phyloP scores from a whole-genome alignment of 2,113 vertebrate species.

The Nothobranchius furzeri region DNA sequence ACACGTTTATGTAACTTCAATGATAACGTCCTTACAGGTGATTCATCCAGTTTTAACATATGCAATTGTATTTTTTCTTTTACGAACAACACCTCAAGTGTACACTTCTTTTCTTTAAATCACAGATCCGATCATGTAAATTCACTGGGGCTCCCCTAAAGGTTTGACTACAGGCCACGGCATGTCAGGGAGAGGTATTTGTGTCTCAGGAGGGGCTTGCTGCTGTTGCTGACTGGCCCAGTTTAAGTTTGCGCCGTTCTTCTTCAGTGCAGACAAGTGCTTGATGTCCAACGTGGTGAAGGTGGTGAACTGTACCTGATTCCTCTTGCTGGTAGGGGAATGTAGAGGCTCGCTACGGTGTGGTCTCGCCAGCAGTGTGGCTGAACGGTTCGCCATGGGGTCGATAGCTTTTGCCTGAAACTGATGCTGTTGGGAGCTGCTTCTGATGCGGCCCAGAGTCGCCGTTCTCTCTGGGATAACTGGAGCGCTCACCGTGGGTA shows the following conservation, averaged over 20 bases:
- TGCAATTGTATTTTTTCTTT: too few relatives aligned
- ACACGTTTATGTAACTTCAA: slow-evolving; percentile 17
- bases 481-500: slow-evolving; percentile 42
- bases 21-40: slow-evolving; percentile 8
- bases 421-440: slow-evolving; percentile 67
- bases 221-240: slow-evolving; percentile 83
- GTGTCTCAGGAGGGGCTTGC: slow-evolving; percentile 67
- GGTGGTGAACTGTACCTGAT: slow-evolving; percentile 95
- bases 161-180: slow-evolving; percentile 77
- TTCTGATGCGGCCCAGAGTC: slow-evolving; percentile 73
- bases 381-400: slow-evolving; percentile 58
- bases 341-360: slow-evolving; percentile 81
- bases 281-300: slow-evolving; percentile 86
- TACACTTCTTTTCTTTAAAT: slow-evolving; percentile 1
- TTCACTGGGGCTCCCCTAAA: slow-evolving; percentile 60
- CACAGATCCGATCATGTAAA: too few relatives aligned
- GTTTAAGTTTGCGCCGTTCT: slow-evolving; percentile 82
- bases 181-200: slow-evolving; percentile 73
- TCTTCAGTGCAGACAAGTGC: slow-evolving; percentile 77
- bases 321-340: slow-evolving; percentile 96
- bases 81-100: too few relatives aligned
- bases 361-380: slow-evolving; percentile 75
- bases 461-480: slow-evolving; percentile 82
- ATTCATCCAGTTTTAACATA: background rate
- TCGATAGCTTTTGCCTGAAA: slow-evolving; percentile 47